Base-by-base conservation (phyloP, 2,797 vertebrate species). In the Mormyrus hasselquistii region DNA sequence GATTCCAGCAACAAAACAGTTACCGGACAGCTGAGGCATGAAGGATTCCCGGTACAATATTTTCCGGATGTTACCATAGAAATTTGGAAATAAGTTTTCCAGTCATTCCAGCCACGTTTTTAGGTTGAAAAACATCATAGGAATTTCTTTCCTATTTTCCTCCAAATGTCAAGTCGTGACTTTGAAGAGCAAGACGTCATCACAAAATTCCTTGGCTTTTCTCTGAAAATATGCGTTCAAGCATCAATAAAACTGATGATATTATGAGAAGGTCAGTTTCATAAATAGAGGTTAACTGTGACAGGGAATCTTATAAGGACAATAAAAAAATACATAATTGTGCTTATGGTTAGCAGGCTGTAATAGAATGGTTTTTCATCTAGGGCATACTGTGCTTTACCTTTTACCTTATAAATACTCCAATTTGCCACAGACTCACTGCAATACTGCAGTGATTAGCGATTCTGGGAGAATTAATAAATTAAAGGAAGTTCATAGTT, bases 191-290 rank as follows among this genome's bases (percentile, higher is more conserved):
- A 47, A 82, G 6, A 38, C 69, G 29, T 2, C 41, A 47, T 47
- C 2, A 44, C 16, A 82, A n/a, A 82, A 82, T 82, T 41, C 34
- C 41, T 47, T n/a, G 41, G 76, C 76, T 82, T n/a, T 82, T 47
- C 6, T 41, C 41, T 82, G n/a, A 41, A 82, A 82, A 44, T 41
- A 47, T 79, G 38, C 73, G 3, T 79, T 47, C 41, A 47, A 47
- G 38, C 76, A 47, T 82, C 38, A 9, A n/a, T 41, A 82, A 82
- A 82, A 82, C 34, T 44, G 38, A 82, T 47, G 16, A 82, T 44
- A 82, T 82, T 73, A 38, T 38, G 29, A 65, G 59, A 73, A 44
- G 83, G 83, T 85, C 83, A 85, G n/a, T 85, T 52, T 52, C 22
- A 50, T 85, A 49, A 25, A 85, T 50, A 85, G 49, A 25, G 49